Base-by-base conservation (phyloP, 2,113 vertebrate genomes). In the Misgurnus anguillicaudatus region DNA sequence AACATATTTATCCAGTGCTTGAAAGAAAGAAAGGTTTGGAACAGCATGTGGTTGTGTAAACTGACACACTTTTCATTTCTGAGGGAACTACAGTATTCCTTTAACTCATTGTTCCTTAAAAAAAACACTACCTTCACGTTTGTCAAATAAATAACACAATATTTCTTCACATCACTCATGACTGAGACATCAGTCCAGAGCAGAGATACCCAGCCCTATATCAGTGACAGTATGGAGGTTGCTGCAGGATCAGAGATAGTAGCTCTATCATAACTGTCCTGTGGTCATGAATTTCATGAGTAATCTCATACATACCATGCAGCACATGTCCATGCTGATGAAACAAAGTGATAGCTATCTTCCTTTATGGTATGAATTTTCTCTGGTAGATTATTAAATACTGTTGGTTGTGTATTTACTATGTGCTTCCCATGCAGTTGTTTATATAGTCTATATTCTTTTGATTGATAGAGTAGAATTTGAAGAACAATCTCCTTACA, bases 301-400 rank as follows among this genome's bases (percentile, higher is more conserved):
- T 70, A 36, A 71, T 75, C 36, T 77, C n/a, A 63, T 45, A 75
- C 65, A 75, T 16, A 17, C 62, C 36, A 82, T 79, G 67, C 67
- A 77, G 55, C 71, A 39, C 60, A 63, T 36, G n/a, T 77, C 38
- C 36, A 53, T 64, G 31, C 24, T 79, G 80, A 65, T 42, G 42
- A 78, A 75, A 82, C 5, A 3, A 31, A 69, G 31, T 63, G 53
- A 65, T 58, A 36, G 58, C 38, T 79, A 19, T 70, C 53, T 74
- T 19, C 14, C 38, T 36, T 38, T 63, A 11, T 82, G 16, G 38
- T 16, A n/a, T 73, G 24, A 67, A 9, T 65, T 48, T 62, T 65
- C 21, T 13, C 60, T 63, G 39, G 11, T 9, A 48, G 39, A 41
- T 38, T 13, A 9, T 36, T n/a, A 17, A 45, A 36, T 16, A 6